phyloP scores from a whole-genome alignment of 2,888 invertebrate genomes.

The Gari tellinella region DNA sequence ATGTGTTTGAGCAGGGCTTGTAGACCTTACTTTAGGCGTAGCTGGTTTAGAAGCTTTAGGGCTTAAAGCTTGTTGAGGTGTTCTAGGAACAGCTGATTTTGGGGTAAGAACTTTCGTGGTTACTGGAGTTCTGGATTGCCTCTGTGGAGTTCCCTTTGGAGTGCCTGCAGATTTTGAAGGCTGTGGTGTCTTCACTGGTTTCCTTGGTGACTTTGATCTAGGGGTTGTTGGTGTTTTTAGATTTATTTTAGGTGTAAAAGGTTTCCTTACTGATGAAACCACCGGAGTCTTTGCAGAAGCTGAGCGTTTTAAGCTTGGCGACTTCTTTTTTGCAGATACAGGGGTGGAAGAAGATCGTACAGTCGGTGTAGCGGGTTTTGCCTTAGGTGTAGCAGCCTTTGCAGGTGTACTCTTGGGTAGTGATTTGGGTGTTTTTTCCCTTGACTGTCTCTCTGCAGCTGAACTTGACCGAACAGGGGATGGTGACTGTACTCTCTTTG shows the following conservation, averaged over 20 bases:
- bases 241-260: constrained; percentile 2
- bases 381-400: constrained; percentile 23
- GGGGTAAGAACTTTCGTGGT: constrained; percentile 27
- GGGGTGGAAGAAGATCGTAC: constrained; percentile 16
- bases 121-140: constrained; percentile 25
- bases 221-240: constrained; percentile 9
- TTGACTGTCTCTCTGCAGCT: constrained; percentile 40
- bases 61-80: constrained; percentile 5
- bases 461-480: constrained; percentile 48
- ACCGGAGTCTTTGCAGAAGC: too few species aligned
- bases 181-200: constrained; percentile 21
- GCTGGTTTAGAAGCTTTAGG: constrained; percentile 18
- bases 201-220: background rate
- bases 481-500: constrained; percentile 58
- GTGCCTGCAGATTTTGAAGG: constrained; percentile 47
- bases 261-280: constrained; percentile 5
- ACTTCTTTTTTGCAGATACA: constrained; percentile 12
- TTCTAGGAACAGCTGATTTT: constrained; percentile 1
- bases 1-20: constrained; percentile 19
- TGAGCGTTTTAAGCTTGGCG: background rate
- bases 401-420: constrained; percentile 1
- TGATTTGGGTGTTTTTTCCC: constrained; percentile 56
- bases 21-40: constrained; percentile 24
- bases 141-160: constrained; percentile 24
- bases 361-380: constrained; percentile 3